Evolutionary conservation across 2,113 vertebrate species (phyloP).

Genomic region (Oreochromis niloticus): DNA sequence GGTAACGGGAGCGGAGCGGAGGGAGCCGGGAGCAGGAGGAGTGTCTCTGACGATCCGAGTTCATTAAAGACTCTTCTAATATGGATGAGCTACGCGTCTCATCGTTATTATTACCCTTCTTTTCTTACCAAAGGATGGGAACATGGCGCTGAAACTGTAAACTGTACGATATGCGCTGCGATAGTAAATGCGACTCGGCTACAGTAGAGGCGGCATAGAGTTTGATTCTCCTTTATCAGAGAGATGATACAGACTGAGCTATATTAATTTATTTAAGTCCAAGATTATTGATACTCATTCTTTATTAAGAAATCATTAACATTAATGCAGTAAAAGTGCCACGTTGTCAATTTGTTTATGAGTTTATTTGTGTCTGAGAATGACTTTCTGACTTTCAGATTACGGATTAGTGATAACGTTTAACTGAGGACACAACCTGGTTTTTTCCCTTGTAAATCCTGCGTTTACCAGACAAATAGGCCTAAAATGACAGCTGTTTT

Average conservation of each 20-base stretch:
- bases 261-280: not conserved
- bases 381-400: not conserved
- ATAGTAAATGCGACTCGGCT: not conserved
- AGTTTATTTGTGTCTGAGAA: not conserved
- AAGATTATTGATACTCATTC: not conserved
- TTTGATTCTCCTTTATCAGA: not conserved
- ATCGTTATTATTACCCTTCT: not conserved
- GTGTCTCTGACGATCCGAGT: slow-evolving; percentile 33
- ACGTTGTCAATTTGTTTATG: not conserved
- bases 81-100: slow-evolving; percentile 9
- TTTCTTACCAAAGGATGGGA: not conserved
- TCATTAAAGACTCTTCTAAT: slow-evolving; percentile 49
- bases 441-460: not conserved
- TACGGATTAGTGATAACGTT: not conserved
- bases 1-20: slow-evolving; percentile 1
- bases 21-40: slow-evolving; percentile 34
- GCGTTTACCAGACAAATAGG: not conserved
- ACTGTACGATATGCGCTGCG: not conserved
- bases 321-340: not conserved
- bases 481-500: not conserved
- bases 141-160: not conserved
- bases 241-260: not conserved
- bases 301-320: not conserved
- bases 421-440: not conserved
- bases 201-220: slow-evolving; percentile 10